Evolutionary conservation across 2,888 invertebrate genomes (phyloP), one percentile per base, ranked within the genome.

Genomic region (Hydrotaea cyrtoneurina): DNA sequence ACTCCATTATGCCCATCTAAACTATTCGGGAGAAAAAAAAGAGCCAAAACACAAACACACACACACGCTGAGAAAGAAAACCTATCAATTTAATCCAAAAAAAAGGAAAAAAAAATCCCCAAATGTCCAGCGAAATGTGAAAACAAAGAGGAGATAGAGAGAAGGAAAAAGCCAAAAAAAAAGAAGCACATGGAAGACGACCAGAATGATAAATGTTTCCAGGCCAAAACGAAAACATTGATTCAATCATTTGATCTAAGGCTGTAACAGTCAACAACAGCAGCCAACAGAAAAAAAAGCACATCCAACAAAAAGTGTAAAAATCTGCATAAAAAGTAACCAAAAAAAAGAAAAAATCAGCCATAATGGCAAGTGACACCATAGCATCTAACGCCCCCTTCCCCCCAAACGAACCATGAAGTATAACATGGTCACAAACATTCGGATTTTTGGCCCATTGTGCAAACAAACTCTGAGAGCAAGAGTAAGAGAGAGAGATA

Each of bases 321-420:
- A 55, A 59, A 59, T 59, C 59, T 59, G n/a, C 59, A 59, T 59
- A 26, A 26, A 59, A 59, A 26, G 59, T 59, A 23, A 59, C 59
- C 31, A 7, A 31, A 31, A 31, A 31, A 4, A 26, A 26, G 4
- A 26, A 57, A 21, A 57, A 19, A 57, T 19, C 55, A 10, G 3
- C 26, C 59, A 59, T 26, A 59, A 59, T 23, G 21, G 59, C 26
- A 26, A 59, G 26, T 59, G 59, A 59, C 59, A 59, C 26, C 59
- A 11, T 13, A 59, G 11, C 11, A 21, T 7, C 55, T 11, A 26
- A 26, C 2, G 15, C 59, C 11, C 15, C 23, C 13, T 2, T 26
- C 15, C 59, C 11, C 26, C 15, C 15, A 59, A 59, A 26, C 8
- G 23, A 19, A 26, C 59, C 26, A 59, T 19, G 59, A 26, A 23